A percentile compares a stretch with the other conserved stretches of the same genome.
Evolutionary conservation across 1,140 invertebrate species (phyloP).

Genomic region (Trichonephila clavipes): DNA sequence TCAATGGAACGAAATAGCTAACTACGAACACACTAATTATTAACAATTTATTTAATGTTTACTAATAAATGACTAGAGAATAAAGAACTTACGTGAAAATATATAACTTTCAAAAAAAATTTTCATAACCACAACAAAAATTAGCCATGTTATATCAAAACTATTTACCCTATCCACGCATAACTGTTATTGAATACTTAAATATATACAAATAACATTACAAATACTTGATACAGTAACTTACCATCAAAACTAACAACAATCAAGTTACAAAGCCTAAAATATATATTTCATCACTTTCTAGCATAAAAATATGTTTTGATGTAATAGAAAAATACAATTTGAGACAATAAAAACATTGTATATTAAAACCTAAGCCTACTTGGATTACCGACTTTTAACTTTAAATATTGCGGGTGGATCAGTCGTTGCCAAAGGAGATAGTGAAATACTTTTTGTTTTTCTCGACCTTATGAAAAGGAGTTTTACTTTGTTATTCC

Average conservation of each 20-base stretch:
- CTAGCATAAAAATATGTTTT: not conserved
- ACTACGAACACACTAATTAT: no score
- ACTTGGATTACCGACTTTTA: not conserved
- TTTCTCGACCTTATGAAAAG: no score
- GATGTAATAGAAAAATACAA: not conserved
- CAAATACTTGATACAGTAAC: not conserved
- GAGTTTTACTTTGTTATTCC: no score
- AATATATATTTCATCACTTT: not conserved
- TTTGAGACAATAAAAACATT: conserved; percentile 1
- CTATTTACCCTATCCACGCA: not conserved
- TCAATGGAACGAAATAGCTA: no score
- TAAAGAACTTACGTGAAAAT: no score
- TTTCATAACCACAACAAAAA: not conserved
- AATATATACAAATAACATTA: not conserved
- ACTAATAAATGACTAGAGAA: no score
- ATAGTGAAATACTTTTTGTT: no score
- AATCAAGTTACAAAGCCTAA: not conserved
- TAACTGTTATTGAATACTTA: not conserved
- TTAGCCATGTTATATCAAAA: not conserved
- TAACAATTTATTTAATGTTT: no score
- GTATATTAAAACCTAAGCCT: not conserved
- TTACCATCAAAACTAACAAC: not conserved
- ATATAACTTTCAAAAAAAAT: no score
- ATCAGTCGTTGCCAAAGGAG: not conserved
- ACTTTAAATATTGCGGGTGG: not conserved